These are phyloP conservation scores for Pituophis catenifer DNA, from an alignment of 2,113 vertebrate species.

Conservation along the genomic window DNA sequence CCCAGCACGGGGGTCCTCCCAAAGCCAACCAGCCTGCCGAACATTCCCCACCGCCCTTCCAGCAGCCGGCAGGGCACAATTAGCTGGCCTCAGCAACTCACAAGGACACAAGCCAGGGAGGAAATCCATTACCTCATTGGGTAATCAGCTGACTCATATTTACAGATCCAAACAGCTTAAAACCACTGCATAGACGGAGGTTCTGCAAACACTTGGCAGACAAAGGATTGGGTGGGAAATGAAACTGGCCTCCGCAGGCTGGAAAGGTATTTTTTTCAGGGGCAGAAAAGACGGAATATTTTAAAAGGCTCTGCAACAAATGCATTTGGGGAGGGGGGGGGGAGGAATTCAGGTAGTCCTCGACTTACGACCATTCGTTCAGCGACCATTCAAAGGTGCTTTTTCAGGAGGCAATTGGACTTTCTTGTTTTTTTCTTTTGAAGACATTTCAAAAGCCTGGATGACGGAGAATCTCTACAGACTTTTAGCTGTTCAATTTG, in stretches of 20 bases:
- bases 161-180: neutral
- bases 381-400: too few species aligned
- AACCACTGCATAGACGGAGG: too few species aligned
- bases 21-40: neutral
- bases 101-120: neutral
- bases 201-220: neutral
- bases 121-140: slow-evolving; percentile 12
- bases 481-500: too few species aligned
- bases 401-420: too few species aligned
- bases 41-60: neutral
- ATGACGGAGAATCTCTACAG: too few species aligned
- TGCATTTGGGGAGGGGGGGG: neutral
- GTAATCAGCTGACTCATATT: neutral
- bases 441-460: too few species aligned
- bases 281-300: neutral
- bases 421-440: too few species aligned
- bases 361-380: too few species aligned
- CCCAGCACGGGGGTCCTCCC: neutral
- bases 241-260: too few species aligned
- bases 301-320: neutral
- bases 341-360: too few species aligned
- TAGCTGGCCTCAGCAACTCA: neutral
- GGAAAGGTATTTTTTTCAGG: neutral
- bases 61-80: neutral
- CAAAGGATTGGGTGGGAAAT: neutral